Evolutionary conservation across 92 coral and sea anemone genomes (phyloP).

Genomic region (Actinostola sp.): DNA sequence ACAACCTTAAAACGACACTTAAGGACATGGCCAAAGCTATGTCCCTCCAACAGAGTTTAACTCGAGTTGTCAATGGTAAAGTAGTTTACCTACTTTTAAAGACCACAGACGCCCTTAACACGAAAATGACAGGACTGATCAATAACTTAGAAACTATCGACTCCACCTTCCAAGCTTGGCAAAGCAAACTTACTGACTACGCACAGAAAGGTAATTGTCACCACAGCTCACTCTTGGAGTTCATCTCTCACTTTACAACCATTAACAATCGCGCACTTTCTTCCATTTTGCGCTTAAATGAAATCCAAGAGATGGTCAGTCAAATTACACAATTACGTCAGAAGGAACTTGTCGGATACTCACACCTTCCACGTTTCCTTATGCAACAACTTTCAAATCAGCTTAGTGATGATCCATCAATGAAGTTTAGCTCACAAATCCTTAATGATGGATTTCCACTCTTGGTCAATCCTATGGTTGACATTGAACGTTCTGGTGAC

Average conservation of each 20-base stretch:
- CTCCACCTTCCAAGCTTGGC: conserved; percentile 4
- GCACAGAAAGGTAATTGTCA: conserved; percentile 1
- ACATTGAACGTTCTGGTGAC: no score
- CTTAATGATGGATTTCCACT: no score
- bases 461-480: no score
- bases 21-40: conserved; percentile 8
- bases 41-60: neutral
- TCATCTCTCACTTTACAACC: neutral
- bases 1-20: conserved; percentile 19
- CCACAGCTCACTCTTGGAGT: conserved; percentile 4
- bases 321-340: neutral
- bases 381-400: neutral
- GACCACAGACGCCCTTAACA: conserved; percentile 15
- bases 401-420: no score
- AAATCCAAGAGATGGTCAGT: neutral
- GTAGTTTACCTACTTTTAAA: conserved; percentile 10
- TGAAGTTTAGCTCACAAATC: no score
- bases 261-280: neutral
- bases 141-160: conserved; percentile 3
- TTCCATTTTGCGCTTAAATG: neutral
- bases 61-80: conserved; percentile 34
- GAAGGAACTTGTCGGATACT: neutral
- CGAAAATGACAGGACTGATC: conserved; percentile 19
- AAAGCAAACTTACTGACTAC: neutral
- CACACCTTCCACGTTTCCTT: neutral